These are phyloP conservation scores for Melikaiella ostensackeni DNA, from an alignment of 2,888 invertebrate species.

Conservation along the genomic window DNA sequence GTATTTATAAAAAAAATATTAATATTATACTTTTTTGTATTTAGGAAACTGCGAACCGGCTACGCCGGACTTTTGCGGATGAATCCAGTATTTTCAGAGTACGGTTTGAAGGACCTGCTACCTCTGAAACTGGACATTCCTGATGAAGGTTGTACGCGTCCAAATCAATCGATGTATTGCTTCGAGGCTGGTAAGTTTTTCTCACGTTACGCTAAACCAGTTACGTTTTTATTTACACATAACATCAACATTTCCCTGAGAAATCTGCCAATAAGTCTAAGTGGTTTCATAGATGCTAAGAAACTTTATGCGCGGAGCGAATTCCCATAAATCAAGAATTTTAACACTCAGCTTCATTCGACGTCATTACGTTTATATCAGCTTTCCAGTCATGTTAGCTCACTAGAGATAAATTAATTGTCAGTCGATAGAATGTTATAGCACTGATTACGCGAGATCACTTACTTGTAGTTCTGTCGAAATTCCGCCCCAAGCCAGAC, in stretches of 20 bases:
- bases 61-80: slow-evolving; percentile 90
- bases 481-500: slow-evolving; percentile 28
- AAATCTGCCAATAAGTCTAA: not conserved
- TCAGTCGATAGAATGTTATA: slow-evolving; percentile 4
- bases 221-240: not conserved
- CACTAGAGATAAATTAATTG: slow-evolving; percentile 39
- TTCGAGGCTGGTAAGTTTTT: slow-evolving; percentile 89
- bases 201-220: not conserved
- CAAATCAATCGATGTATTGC: slow-evolving; percentile 93
- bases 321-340: not conserved
- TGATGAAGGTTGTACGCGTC: slow-evolving; percentile 94
- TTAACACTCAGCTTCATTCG: not conserved
- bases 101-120: slow-evolving; percentile 91
- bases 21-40: not conserved
- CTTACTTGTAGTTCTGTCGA: slow-evolving; percentile 2
- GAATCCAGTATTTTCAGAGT: slow-evolving; percentile 93
- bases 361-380: not conserved
- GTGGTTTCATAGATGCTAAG: not conserved
- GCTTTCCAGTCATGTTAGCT: not conserved
- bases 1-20: not conserved
- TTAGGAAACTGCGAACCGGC: slow-evolving; percentile 88
- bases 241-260: not conserved
- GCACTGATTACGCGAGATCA: not conserved
- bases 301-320: not conserved
- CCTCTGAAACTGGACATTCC: slow-evolving; percentile 93